phyloP scores from a whole-genome alignment of 2,888 invertebrate species.

The Invenusta paracnida region DNA sequence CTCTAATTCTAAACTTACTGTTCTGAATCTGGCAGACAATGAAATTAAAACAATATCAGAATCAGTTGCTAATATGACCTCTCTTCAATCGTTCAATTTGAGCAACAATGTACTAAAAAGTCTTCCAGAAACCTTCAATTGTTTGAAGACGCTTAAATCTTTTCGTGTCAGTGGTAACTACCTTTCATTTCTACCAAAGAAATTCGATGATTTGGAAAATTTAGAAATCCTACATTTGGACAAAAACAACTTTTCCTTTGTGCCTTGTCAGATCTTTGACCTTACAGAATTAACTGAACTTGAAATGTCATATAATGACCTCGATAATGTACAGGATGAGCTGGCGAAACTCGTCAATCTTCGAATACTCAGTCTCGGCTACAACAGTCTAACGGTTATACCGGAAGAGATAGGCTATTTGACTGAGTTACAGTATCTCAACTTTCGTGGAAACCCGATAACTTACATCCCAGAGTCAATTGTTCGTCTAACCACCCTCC shows the following conservation, averaged over 20 bases:
- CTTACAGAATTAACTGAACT: not conserved
- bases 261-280: slow-evolving; percentile 16
- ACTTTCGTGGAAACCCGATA: not conserved
- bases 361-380: not conserved
- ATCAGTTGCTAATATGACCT: not conserved
- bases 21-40: not conserved
- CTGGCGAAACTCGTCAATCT: not conserved
- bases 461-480: not conserved
- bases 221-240: slow-evolving; percentile 18
- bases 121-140: not conserved
- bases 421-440: not conserved
- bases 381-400: not conserved
- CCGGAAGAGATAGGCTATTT: slow-evolving; percentile 27
- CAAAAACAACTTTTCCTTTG: not conserved
- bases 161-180: slow-evolving; percentile 1
- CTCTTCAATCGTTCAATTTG: not conserved
- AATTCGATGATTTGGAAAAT: not conserved
- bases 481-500: not conserved
- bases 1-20: not conserved
- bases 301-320: not conserved
- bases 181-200: not conserved
- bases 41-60: not conserved
- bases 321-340: slow-evolving; percentile 1
- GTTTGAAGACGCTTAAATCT: not conserved
- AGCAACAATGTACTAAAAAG: not conserved